phyloP scores from a whole-genome alignment of 2,797 vertebrate species.

The Rhinogobio ventralis region DNA sequence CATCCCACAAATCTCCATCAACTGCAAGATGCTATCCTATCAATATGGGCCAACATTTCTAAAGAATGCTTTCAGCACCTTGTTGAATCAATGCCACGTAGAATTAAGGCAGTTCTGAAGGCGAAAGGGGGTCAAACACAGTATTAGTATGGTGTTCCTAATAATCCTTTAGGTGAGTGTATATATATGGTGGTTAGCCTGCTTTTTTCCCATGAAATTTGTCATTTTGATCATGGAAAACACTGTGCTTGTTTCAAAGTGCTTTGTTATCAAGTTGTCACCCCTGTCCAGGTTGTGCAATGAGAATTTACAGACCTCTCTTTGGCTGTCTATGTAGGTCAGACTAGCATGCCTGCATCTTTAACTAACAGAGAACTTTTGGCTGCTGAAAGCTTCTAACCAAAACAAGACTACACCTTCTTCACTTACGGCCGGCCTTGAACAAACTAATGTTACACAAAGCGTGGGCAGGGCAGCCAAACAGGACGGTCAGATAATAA shows the following conservation, averaged over 20 bases:
- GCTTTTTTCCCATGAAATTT: neutral
- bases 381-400: conserved; percentile 5
- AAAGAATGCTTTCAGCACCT: too few species aligned
- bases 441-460: conserved; percentile 31
- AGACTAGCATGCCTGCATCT: conserved; percentile 1
- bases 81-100: too few species aligned
- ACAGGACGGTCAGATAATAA: conserved; percentile 17
- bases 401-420: conserved; percentile 40
- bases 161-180: too few species aligned
- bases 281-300: conserved; percentile 16
- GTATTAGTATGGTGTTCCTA: too few species aligned
- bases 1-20: too few species aligned
- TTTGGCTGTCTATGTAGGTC: conserved; percentile 14
- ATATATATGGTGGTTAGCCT: neutral
- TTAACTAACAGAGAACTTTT: conserved; percentile 12
- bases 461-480: conserved; percentile 21
- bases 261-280: conserved; percentile 24
- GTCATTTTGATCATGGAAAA: neutral
- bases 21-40: too few species aligned
- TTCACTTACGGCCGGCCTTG: conserved; percentile 10
- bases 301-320: conserved; percentile 37
- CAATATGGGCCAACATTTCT: too few species aligned
- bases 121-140: too few species aligned
- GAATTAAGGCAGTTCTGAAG: too few species aligned
- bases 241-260: conserved; percentile 1